A percentile compares a stretch with the other conserved stretches of the same genome.
Evolutionary conservation across 30 jellyfish, hydroid and myxozoan species (phyloP).

Genomic region (Pseudorhiza aurosa): DNA sequence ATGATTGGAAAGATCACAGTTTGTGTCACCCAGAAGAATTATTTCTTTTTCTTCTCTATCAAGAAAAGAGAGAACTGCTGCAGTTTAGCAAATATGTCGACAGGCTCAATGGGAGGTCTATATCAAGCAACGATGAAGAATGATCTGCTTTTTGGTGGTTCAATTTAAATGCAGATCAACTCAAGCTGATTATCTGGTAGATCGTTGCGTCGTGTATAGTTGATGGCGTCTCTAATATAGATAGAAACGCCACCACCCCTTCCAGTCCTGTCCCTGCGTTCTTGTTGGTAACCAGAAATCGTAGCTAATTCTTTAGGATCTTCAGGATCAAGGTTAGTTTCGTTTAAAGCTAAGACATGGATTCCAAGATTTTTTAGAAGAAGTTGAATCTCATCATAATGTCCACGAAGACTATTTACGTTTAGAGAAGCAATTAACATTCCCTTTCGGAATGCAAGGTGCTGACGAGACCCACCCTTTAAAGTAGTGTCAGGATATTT

Average conservation of each 20-base stretch:
- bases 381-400: background rate
- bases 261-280: background rate
- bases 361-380: background rate
- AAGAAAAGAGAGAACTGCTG: slow-evolving; percentile 15
- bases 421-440: slow-evolving; percentile 14
- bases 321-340: slow-evolving; percentile 23
- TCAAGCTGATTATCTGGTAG: slow-evolving; percentile 11
- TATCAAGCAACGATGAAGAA: slow-evolving; percentile 48
- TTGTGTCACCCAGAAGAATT: slow-evolving; percentile 36
- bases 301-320: slow-evolving; percentile 2
- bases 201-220: slow-evolving; percentile 13
- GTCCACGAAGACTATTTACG: slow-evolving; percentile 13
- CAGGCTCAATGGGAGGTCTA: slow-evolving; percentile 46
- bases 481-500: background rate
- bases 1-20: slow-evolving; percentile 30
- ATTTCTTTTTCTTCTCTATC: slow-evolving; percentile 50
- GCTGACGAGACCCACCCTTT: slow-evolving; percentile 1
- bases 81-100: slow-evolving; percentile 11
- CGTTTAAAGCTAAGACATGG: slow-evolving; percentile 5
- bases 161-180: slow-evolving; percentile 13
- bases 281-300: background rate
- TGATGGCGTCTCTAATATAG: slow-evolving; percentile 35
- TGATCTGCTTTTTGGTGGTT: slow-evolving; percentile 20
- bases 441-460: background rate
- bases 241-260: slow-evolving; percentile 37